A percentile compares a stretch with the other conserved stretches of the same genome.
Conservation (phyloP, 92 coral and sea anemone genomes). For the Metridium senile region DNA sequence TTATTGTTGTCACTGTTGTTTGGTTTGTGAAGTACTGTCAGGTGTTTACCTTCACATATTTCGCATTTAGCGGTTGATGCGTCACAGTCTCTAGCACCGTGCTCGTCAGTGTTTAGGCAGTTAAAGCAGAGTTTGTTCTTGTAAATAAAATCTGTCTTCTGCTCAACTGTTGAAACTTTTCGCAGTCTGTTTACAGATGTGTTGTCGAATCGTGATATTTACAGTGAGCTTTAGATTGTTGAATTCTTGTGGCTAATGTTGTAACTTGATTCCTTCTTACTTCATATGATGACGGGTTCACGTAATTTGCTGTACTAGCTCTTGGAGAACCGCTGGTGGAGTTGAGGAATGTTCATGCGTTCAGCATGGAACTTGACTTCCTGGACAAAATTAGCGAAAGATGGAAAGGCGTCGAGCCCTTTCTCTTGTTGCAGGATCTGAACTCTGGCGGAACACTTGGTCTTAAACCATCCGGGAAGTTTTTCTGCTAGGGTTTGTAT, state of each 20-base stretch:
- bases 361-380: constrained; percentile 46
- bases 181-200: neutral
- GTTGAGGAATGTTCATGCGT: constrained; percentile 61
- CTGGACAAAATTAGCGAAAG: constrained; percentile 35
- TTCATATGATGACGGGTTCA: neutral
- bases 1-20: neutral
- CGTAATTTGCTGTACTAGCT: neutral
- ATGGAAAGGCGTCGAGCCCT: constrained; percentile 50
- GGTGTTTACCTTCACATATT: neutral
- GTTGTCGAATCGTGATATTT: neutral
- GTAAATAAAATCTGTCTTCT: no score
- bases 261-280: neutral
- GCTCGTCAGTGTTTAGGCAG: constrained; percentile 22
- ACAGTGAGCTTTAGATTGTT: neutral
- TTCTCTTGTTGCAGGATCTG: constrained; percentile 38
- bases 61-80: constrained; percentile 3
- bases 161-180: neutral
- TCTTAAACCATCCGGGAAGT: constrained; percentile 48
- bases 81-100: constrained; percentile 36
- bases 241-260: neutral
- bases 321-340: constrained; percentile 3
- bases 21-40: neutral
- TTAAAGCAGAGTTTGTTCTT: no score
- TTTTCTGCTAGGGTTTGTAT: constrained; percentile 35
- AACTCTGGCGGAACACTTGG: constrained; percentile 55